These are phyloP conservation scores for Drosophila rubida DNA, from an alignment of 2,888 invertebrate genomes.

Conservation along the genomic window DNA sequence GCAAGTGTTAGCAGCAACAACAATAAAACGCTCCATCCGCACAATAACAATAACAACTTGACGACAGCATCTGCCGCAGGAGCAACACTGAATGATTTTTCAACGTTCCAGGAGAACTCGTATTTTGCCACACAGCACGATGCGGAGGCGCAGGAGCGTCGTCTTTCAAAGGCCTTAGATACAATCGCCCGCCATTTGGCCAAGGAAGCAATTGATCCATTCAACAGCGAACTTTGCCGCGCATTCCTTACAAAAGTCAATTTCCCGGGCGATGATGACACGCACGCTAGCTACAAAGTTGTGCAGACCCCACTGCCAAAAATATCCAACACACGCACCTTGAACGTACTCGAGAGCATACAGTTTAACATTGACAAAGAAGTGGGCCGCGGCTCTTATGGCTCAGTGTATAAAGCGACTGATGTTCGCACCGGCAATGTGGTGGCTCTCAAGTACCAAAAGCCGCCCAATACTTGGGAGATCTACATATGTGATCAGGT, in stretches of 20 bases:
- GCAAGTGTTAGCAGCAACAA: conserved; percentile 15
- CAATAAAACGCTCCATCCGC: conserved; percentile 43
- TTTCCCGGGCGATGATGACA: conserved; percentile 89
- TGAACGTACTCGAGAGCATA: conserved; percentile 86
- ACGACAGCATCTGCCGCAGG: conserved; percentile 30
- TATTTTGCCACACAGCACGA: conserved; percentile 84
- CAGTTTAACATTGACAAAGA: conserved; percentile 90
- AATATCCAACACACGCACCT: conserved; percentile 86
- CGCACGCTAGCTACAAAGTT: conserved; percentile 86
- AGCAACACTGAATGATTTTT: conserved; percentile 80
- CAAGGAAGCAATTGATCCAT: conserved; percentile 90
- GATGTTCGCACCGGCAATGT: conserved; percentile 81
- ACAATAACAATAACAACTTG: conserved; percentile 40
- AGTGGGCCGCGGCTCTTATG: conserved; percentile 94
- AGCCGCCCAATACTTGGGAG: conserved; percentile 96
- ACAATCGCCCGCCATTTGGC: conserved; percentile 83
- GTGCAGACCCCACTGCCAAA: conserved; percentile 87
- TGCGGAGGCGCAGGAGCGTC: conserved; percentile 82
- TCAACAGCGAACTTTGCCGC: conserved; percentile 90
- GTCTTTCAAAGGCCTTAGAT: conserved; percentile 82
- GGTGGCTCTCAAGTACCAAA: conserved; percentile 94
- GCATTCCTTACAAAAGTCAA: conserved; percentile 90
- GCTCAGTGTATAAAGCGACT: conserved; percentile 89
- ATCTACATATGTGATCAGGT: conserved; percentile 91
- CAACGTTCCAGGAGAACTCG: conserved; percentile 84